These are phyloP conservation scores for Excalfactoria chinensis DNA, from an alignment of 2,113 vertebrate genomes.

Conservation along the genomic window DNA sequence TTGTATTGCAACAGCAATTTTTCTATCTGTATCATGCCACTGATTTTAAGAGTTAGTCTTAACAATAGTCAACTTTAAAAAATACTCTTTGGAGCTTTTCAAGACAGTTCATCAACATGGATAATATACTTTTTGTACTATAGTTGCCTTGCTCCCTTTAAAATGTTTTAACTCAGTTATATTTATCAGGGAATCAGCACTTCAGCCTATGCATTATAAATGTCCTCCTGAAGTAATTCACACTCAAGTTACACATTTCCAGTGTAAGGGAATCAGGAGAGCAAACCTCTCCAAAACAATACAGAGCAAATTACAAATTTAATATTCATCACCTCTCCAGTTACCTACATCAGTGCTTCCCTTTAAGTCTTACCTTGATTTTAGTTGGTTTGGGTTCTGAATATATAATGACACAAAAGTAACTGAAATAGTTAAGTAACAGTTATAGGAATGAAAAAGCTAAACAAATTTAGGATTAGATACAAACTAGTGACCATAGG, in stretches of 20 bases:
- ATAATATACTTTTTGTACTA: neutral
- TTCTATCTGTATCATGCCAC: neutral
- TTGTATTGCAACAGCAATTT: neutral
- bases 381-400: neutral
- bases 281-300: neutral
- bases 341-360: neutral
- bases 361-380: neutral
- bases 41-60: neutral
- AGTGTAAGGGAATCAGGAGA: neutral
- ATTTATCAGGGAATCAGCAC: neutral
- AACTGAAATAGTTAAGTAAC: neutral
- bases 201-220: neutral
- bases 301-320: accelerated
- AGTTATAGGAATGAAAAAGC: neutral
- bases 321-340: neutral
- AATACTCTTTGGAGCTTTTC: neutral
- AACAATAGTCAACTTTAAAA: neutral
- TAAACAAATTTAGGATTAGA: neutral
- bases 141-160: neutral
- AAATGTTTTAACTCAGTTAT: neutral
- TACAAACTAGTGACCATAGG: neutral
- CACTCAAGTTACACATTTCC: neutral
- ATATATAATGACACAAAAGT: neutral
- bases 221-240: neutral
- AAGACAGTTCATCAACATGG: neutral